phyloP scores from a whole-genome alignment of 2,888 invertebrate species.

The Lypha dubia region DNA sequence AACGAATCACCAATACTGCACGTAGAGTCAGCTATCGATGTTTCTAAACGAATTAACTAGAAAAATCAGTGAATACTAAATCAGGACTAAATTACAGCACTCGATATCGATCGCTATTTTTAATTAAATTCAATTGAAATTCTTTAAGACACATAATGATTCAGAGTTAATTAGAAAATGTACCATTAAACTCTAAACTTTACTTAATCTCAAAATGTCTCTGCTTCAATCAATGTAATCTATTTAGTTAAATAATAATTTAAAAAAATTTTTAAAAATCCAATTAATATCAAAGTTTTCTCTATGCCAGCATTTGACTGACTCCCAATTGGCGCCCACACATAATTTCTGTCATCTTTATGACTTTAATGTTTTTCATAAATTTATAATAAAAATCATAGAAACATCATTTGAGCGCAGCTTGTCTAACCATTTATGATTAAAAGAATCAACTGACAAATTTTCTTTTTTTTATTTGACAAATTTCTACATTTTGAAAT shows the following conservation, averaged over 20 bases:
- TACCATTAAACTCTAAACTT: slow-evolving; percentile 6
- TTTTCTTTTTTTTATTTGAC: slow-evolving; percentile 37
- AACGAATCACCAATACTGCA: too few relatives aligned
- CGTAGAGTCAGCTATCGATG: too few relatives aligned
- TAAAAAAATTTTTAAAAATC: not conserved
- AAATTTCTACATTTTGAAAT: slow-evolving; percentile 65
- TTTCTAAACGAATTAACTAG: too few relatives aligned
- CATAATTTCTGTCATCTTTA: slow-evolving; percentile 1
- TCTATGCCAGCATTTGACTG: not conserved
- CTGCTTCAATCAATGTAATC: not conserved
- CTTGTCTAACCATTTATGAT: slow-evolving; percentile 22
- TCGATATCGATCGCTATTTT: too few relatives aligned
- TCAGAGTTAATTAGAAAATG: not conserved
- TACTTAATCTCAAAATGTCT: slow-evolving; percentile 32
- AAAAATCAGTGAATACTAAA: too few relatives aligned
- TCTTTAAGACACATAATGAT: too few relatives aligned
- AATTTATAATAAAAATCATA: slow-evolving; percentile 24
- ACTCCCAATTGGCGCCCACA: slow-evolving; percentile 2
- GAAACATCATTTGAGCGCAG: slow-evolving; percentile 7
- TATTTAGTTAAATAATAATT: not conserved
- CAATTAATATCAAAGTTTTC: slow-evolving; percentile 12
- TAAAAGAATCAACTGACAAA: slow-evolving; percentile 46
- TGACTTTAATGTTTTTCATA: slow-evolving; percentile 12
- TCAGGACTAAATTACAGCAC: too few relatives aligned
- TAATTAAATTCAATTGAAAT: too few relatives aligned